Base-by-base conservation (phyloP, 2,113 vertebrate genomes). In the Holacanthus passer region DNA sequence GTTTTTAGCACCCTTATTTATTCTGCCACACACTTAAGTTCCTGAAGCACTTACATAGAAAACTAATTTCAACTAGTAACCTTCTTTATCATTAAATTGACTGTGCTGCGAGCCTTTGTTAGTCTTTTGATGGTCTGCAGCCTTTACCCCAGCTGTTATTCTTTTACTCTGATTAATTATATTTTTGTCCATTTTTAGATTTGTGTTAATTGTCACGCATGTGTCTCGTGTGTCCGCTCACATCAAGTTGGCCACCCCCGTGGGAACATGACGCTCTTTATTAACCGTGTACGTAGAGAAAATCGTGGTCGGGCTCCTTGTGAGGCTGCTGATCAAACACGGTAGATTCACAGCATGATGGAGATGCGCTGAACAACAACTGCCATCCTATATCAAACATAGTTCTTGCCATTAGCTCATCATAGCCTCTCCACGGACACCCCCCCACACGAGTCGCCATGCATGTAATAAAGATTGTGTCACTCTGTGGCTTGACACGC, bases 401-500 rank as follows among this genome's bases (percentile, higher is more conserved):
- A 75, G 79, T 66, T 75, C 64, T 63, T 76, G 69, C 72, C 85
- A 73, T 88, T 84, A 80, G 81, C 76, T 88, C 77, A 71, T 88
- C 82, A 27, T 73, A 60, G 50, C 59, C 73, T 86, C 91, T 79
- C 81, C 14, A 47, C n/a, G 47, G 82, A 78, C 52, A 1, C 47
- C 69, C 76, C 48, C 35, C 29, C 6, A 2, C 47, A 12, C n/a
- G 14, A 91, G 83, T 85, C 41, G 2, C 83, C 60, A 58, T 85
- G 84, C 86, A 84, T 88, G 83, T 89, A 88, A 91, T 91, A 84
- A 91, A 91, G 88, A 89, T 77, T 43, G 84, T 90, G 88, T 88
- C 91, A 89, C 86, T 85, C 72, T 11, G 64, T 52, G 73, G 86
- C 83, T 83, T 70, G 84, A 91, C 85, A 87, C 78, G 83, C 24